Conservation (phyloP, 1,140 invertebrate genomes). For the Papilio helenus region DNA sequence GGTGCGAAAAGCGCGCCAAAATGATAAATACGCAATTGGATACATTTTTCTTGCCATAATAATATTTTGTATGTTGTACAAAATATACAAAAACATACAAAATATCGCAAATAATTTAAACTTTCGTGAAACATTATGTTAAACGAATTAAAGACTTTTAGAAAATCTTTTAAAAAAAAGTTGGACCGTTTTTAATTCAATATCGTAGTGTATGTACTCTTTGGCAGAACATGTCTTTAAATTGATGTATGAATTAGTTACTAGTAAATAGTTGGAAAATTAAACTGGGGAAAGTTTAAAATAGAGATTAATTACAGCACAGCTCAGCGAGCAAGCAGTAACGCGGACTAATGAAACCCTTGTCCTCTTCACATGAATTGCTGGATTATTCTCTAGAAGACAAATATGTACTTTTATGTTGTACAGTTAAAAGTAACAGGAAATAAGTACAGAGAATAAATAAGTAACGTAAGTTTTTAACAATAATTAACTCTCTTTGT, state of each 20-base stretch:
- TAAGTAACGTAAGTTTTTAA: background rate
- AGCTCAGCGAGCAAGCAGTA: background rate
- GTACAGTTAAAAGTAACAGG: background rate
- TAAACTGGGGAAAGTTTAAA: background rate
- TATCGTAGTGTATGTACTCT: too few relatives aligned
- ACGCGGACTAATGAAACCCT: constrained; percentile 16
- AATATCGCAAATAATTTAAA: too few relatives aligned
- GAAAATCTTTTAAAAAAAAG: too few relatives aligned
- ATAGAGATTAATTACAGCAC: background rate
- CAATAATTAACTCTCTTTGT: too few relatives aligned
- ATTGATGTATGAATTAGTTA: background rate
- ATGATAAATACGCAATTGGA: constrained; percentile 22
- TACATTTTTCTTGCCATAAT: background rate
- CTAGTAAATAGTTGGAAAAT: background rate
- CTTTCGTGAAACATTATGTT: too few relatives aligned
- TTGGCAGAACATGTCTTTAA: background rate
- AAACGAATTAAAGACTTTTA: too few relatives aligned
- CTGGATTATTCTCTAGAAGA: constrained; percentile 11
- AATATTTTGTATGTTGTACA: background rate
- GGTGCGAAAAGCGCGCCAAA: constrained; percentile 19
- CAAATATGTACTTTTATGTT: background rate
- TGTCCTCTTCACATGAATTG: constrained; percentile 6
- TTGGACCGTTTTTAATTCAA: too few relatives aligned
- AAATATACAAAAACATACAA: background rate
- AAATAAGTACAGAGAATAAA: background rate